A percentile compares a stretch with the other conserved stretches of the same genome.
Evolutionary conservation across 2,797 vertebrate species (phyloP).

Genomic region (Liasis olivaceus): DNA sequence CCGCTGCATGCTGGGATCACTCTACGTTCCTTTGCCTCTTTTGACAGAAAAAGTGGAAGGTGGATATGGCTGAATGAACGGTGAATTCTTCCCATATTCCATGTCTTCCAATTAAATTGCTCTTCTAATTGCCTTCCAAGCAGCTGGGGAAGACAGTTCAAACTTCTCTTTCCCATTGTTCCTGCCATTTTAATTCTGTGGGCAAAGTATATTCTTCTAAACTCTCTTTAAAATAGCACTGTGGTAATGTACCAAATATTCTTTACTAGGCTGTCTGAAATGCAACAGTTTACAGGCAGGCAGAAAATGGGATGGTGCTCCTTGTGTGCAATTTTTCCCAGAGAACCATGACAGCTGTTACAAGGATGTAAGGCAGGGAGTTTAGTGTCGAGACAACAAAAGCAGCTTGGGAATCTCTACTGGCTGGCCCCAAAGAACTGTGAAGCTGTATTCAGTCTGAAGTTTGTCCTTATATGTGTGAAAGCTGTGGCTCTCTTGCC

Average conservation of each 20-base stretch:
- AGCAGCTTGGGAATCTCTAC: not conserved
- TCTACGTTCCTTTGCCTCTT: not conserved
- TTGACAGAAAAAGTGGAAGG: not conserved
- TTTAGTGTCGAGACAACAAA: not conserved
- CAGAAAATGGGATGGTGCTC: not conserved
- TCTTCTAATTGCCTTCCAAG: not conserved
- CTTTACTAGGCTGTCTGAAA: not conserved
- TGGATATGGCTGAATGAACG: not conserved
- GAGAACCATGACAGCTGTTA: not conserved
- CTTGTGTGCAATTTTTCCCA: not conserved
- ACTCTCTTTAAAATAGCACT: not conserved
- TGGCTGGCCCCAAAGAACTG: not conserved
- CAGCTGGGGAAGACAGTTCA: not conserved
- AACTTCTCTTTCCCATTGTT: not conserved
- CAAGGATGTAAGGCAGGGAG: not conserved
- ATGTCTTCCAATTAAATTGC: not conserved
- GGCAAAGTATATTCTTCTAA: not conserved
- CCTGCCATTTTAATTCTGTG: not conserved
- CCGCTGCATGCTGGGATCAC: not conserved
- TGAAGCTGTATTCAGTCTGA: not conserved
- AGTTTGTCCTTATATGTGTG: not conserved
- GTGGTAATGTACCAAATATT: not conserved
- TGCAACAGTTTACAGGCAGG: not conserved
- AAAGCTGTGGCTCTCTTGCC: not conserved
- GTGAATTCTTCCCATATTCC: not conserved